Evolutionary conservation across 2,797 vertebrate genomes (phyloP).

Genomic region (Cossypha polioptera): DNA sequence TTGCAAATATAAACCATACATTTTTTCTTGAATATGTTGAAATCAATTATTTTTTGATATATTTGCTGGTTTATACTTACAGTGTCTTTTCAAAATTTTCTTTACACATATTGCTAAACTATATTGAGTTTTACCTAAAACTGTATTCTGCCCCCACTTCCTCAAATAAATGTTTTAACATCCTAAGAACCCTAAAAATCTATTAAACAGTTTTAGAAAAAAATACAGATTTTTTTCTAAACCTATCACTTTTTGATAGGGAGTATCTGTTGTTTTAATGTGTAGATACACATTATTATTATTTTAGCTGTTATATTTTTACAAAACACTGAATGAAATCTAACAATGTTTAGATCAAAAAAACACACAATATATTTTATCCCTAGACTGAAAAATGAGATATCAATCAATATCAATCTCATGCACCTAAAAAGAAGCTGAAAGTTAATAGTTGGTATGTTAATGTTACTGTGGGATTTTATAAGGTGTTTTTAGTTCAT

Average conservation of each 20-base stretch:
- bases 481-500: not conserved
- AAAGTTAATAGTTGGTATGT: not conserved
- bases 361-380: not conserved
- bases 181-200: not conserved
- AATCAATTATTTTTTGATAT: not conserved
- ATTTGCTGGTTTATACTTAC: not conserved
- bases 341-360: not conserved
- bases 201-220: not conserved
- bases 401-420: not conserved
- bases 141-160: not conserved
- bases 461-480: not conserved
- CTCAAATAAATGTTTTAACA: not conserved
- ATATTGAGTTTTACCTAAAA: not conserved
- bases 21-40: not conserved
- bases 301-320: not conserved
- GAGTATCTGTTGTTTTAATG: not conserved
- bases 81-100: not conserved
- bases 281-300: not conserved
- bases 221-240: not conserved
- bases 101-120: not conserved
- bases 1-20: not conserved
- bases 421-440: not conserved
- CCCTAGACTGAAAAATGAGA: not conserved
- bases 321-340: not conserved
- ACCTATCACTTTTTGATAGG: accelerated